Evolutionary conservation across 2,113 vertebrate genomes (phyloP), one percentile per base, ranked within the genome.

Genomic region (Elaphurus davidianus): DNA sequence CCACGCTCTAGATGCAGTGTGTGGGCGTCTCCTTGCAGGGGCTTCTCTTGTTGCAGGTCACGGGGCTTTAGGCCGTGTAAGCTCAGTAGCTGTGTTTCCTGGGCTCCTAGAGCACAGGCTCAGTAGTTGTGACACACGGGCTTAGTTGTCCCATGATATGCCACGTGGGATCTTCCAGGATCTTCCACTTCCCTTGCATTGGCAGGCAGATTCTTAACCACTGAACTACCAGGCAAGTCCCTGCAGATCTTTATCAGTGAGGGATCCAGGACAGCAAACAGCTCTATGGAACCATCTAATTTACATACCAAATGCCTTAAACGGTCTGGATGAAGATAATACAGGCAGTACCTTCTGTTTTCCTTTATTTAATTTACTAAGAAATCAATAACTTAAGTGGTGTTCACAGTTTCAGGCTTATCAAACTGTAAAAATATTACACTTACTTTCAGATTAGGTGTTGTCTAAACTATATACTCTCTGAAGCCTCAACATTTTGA

Each of bases 401-500:
- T 79, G 23, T 54, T 98, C 89, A 54, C 4, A 4, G 74, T 94
- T 82, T 81, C 50, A 90, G 76, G 30, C 40, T 94, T 84, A 94
- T 84, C 36, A 96, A 81, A 97, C 52, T 79, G 90, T 3, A 62
- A 82, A 93, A 87, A 10, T 15, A 87, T 78, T 83, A 28, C 17
- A 40, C 47, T 84, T 57, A 57, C 50, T 91, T 82, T 97, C 54
- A 92, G 11, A 91, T 95, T 57, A 67, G 19, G 59, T 64, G 19
- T 55, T 76, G 50, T 25, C 64, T 82, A 91, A 96, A 60, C 85
- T 19, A 4, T 54, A 78, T 76, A n/a, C 57, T 92, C 12, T 90
- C 52, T 64, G 64, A 98, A 96, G 52, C 40, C 84, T 94, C 84
- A 11, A 74, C 87, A 93, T 91, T 95, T 89, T 87, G 43, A 87